Evolutionary conservation across 1,140 invertebrate species (phyloP).

Genomic region (Caenorhabditis tropicalis): DNA sequence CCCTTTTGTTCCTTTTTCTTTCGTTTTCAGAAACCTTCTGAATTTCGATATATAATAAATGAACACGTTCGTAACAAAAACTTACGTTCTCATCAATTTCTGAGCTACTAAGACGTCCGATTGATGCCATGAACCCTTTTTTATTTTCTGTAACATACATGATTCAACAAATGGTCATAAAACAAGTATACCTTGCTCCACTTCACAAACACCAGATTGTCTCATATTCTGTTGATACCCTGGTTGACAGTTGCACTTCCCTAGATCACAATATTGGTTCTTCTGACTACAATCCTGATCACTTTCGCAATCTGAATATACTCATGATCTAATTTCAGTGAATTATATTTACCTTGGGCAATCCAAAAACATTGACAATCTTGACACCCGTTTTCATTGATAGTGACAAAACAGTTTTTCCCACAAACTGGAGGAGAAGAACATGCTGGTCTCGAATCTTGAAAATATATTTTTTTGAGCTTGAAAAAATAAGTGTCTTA

Average conservation of each 20-base stretch:
- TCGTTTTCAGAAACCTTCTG: neutral
- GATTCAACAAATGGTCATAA: neutral
- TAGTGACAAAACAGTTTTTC: conserved; percentile 39
- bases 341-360: neutral
- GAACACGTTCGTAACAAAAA: neutral
- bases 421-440: conserved; percentile 13
- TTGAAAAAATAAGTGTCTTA: neutral
- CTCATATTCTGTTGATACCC: conserved; percentile 45
- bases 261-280: conserved; percentile 45
- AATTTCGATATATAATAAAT: neutral
- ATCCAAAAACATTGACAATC: conserved; percentile 52
- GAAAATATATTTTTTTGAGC: neutral
- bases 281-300: conserved; percentile 36
- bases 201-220: conserved; percentile 22
- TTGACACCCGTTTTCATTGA: conserved; percentile 49
- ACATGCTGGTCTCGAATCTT: neutral
- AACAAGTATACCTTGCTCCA: neutral
- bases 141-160: neutral
- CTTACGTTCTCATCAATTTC: neutral
- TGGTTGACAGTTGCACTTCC: conserved; percentile 44
- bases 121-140: neutral
- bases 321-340: no score
- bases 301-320: conserved; percentile 23
- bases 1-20: neutral
- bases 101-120: neutral